phyloP scores from a whole-genome alignment of 2,113 vertebrate genomes.

The Motacilla alba region DNA sequence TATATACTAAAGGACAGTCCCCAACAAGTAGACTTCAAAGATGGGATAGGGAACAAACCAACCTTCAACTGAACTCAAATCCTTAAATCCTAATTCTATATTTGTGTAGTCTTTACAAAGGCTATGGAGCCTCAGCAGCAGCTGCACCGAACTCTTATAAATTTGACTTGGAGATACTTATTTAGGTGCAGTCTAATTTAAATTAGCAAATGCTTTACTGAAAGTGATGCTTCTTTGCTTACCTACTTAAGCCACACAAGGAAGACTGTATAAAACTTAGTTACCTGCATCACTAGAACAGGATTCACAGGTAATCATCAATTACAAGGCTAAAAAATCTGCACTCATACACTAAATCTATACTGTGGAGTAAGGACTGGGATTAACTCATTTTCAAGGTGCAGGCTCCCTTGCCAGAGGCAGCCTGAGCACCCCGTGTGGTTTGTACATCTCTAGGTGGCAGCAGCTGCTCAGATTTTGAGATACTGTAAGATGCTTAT shows the following conservation, averaged over 20 bases:
- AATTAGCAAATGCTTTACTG: not conserved
- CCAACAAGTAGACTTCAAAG: not conserved
- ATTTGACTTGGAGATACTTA: slow-evolving; percentile 33
- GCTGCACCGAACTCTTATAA: not conserved
- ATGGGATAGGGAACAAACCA: not conserved
- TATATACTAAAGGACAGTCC: not conserved
- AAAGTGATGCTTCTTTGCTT: not conserved
- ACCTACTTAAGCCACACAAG: not conserved
- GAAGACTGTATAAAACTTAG: not conserved
- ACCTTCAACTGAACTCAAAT: not conserved
- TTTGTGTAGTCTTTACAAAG: not conserved
- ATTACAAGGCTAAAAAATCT: not conserved
- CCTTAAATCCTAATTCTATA: not conserved
- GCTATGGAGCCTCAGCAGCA: not conserved
- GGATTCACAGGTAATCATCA: not conserved
- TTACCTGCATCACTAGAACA: not conserved
- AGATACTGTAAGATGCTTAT: slow-evolving; percentile 3
- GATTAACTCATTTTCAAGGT: not conserved
- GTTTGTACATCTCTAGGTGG: slow-evolving; percentile 61
- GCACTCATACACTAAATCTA: not conserved
- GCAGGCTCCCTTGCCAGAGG: not conserved
- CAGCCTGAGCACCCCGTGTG: not conserved
- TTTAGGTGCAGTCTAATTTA: not conserved
- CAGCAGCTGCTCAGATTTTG: slow-evolving; percentile 58
- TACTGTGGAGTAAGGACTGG: not conserved